Conservation (phyloP, 2,797 vertebrate species). For the Gila robusta region DNA sequence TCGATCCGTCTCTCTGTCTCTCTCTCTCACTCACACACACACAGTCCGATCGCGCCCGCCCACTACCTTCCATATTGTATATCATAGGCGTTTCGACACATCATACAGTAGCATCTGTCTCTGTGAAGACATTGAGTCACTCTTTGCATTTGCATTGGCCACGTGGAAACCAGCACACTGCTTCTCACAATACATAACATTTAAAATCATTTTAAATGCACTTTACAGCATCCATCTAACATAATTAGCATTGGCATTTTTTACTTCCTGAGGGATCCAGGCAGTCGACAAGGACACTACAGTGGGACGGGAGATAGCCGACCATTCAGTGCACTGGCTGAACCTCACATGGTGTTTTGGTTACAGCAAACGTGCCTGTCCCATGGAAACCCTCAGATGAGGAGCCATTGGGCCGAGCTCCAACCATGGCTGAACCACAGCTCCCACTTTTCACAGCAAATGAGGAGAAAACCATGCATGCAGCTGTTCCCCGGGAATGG, state of each 20-base stretch:
- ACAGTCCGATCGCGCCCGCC: too few relatives aligned
- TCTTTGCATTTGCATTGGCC: neutral
- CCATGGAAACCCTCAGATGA: slow-evolving; percentile 59
- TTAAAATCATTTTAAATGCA: too few relatives aligned
- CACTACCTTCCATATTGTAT: too few relatives aligned
- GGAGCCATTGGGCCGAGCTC: slow-evolving; percentile 70
- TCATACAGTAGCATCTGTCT: too few relatives aligned
- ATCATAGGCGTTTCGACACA: too few relatives aligned
- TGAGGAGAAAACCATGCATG: slow-evolving; percentile 71
- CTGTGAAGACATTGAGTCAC: too few relatives aligned
- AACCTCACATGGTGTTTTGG: slow-evolving; percentile 72
- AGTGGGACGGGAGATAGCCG: neutral
- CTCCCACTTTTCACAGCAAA: slow-evolving; percentile 43
- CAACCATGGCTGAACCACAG: slow-evolving; percentile 70
- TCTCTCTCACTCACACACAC: too few relatives aligned
- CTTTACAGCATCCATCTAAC: neutral
- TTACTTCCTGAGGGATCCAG: slow-evolving; percentile 3
- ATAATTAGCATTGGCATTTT: neutral
- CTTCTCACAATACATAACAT: neutral
- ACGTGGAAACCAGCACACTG: neutral
- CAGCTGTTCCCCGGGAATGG: slow-evolving; percentile 75
- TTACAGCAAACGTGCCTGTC: slow-evolving; percentile 65
- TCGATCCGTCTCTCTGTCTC: too few relatives aligned
- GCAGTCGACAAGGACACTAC: slow-evolving; percentile 19
- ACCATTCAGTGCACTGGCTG: slow-evolving; percentile 45